Conservation (phyloP, 2,113 vertebrate genomes). For the Anolis carolinensis region DNA sequence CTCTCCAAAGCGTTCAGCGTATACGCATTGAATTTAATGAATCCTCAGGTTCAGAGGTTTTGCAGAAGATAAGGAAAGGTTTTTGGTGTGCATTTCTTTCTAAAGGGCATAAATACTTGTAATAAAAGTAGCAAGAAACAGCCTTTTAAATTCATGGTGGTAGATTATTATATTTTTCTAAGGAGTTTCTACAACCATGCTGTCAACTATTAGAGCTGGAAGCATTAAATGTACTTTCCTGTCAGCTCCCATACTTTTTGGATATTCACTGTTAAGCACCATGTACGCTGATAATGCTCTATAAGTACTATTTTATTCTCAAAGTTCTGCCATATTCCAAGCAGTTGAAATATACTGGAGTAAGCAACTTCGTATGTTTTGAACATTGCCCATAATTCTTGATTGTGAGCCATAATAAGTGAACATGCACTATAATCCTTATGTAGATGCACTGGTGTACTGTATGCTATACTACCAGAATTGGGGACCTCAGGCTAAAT, state of each 20-base stretch:
- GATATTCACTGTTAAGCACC: neutral
- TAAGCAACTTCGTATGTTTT: too few species aligned
- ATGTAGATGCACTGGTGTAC: too few species aligned
- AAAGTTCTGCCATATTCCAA: neutral
- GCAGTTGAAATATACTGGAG: neutral
- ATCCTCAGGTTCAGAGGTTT: neutral
- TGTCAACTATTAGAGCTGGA: neutral
- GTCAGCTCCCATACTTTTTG: neutral
- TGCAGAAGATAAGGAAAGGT: neutral
- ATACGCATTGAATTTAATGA: constrained; percentile 22
- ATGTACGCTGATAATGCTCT: neutral
- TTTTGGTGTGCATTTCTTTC: neutral
- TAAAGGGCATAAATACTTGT: constrained; percentile 8
- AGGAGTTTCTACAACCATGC: neutral
- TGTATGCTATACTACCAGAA: too few species aligned
- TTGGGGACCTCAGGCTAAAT: too few species aligned
- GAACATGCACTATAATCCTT: too few species aligned
- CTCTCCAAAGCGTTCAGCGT: constrained; percentile 27
- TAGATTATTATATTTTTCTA: neutral
- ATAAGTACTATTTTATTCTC: neutral
- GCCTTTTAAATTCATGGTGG: constrained; percentile 39
- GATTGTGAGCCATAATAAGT: too few species aligned
- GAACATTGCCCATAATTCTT: too few species aligned
- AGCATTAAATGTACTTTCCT: neutral
- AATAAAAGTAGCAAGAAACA: constrained; percentile 35